Evolutionary conservation across 2,113 vertebrate species (phyloP).

Genomic region (Phoenicopterus ruber): DNA sequence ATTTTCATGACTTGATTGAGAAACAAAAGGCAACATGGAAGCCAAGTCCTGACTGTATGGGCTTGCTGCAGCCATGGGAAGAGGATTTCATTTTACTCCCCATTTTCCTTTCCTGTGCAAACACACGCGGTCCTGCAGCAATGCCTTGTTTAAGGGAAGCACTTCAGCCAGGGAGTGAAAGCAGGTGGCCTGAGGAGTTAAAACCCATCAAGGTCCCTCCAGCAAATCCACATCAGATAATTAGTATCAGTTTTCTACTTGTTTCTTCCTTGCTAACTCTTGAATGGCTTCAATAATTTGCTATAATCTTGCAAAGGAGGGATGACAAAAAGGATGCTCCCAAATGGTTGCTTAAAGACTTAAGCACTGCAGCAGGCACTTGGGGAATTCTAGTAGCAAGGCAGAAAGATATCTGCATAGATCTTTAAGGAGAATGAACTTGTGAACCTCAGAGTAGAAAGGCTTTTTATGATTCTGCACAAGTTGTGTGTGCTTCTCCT

Average conservation of each 20-base stretch:
- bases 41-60: background rate
- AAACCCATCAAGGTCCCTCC: background rate
- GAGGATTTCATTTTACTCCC: background rate
- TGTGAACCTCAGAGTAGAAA: background rate
- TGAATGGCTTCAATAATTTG: background rate
- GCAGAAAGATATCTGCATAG: background rate
- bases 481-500: background rate
- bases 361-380: background rate
- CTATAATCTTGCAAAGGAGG: background rate
- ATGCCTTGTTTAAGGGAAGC: background rate
- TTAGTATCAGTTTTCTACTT: background rate
- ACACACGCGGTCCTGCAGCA: background rate
- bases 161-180: background rate
- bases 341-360: background rate
- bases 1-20: background rate
- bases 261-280: background rate
- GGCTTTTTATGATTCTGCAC: background rate
- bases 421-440: slow-evolving; percentile 3
- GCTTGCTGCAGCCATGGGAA: background rate
- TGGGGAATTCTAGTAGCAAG: background rate
- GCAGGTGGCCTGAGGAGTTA: background rate
- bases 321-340: background rate
- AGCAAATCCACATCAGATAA: background rate
- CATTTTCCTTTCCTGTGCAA: background rate
- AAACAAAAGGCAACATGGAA: background rate